Base-by-base conservation (phyloP, 2,888 invertebrate genomes). In the Ditula angustiorana region DNA sequence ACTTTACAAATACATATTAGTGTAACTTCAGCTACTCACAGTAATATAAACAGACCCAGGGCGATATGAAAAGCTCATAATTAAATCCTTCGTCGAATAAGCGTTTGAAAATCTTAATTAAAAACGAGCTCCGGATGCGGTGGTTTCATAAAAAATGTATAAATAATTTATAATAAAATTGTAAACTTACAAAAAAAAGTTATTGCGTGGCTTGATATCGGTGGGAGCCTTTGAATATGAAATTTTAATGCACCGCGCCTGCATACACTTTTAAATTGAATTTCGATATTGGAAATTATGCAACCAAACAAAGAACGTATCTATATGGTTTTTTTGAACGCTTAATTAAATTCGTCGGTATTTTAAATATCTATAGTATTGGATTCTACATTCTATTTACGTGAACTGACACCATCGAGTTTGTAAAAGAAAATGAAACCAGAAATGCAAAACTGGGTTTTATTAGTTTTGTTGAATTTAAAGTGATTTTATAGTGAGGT, bases 81-180 rank as follows among this genome's bases (percentile, higher is more conserved):
- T 74, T 73, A 69, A 71, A 75, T 77, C 74, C 71, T 61, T 71
- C 71, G 69, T 78, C 74, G 67, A 72, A 71, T 73, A 77, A 71
- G 67, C 56, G 71, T 70, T 71, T 33, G 49, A 60, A 73, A 70
- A 67, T 71, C 74, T 77, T 74, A 73, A 79, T 72, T 74, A 71
- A 71, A 74, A 67, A 62, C 41, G 59, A 55, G 61, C 24, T 30
- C 58, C 37, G 61, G 35, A 44, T 55, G 30, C 57, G 58, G 28
- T 23, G 52, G 35, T 41, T 50, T 56, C 33, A 46, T 30, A 53
- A 47, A 23, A 55, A 49, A 30, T 44, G 53, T 28, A 16, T 33
- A 55, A 47, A 55, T 55, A 33, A 55, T 47, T 55, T 1, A 11
- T 10, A 46, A 26, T 61, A 11, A 61, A 56, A 61, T 35, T 57